These are phyloP conservation scores for Ciconia stormi DNA, from an alignment of 2,113 vertebrate genomes.

Conservation along the genomic window DNA sequence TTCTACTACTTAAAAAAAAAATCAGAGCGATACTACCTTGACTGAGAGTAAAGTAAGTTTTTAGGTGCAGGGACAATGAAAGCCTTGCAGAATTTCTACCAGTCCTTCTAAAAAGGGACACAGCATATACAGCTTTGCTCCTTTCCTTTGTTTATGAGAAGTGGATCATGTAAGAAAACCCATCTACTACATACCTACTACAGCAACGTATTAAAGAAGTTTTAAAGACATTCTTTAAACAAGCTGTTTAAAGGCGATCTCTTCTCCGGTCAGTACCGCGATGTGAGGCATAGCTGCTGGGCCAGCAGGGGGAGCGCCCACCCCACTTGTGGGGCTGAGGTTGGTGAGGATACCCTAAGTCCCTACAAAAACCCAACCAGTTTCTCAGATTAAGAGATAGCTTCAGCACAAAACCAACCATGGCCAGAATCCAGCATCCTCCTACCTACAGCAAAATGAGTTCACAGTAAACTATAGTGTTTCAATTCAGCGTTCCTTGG, in stretches of 20 bases:
- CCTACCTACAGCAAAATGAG: neutral
- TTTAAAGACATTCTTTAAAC: neutral
- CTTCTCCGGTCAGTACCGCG: fast-evolving
- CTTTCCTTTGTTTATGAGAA: neutral
- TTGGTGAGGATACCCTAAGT: fast-evolving
- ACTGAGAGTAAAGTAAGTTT: neutral
- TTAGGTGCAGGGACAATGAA: neutral
- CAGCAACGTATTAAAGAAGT: neutral
- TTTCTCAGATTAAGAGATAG: neutral
- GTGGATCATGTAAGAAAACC: fast-evolving
- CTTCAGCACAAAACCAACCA: neutral
- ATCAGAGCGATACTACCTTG: neutral
- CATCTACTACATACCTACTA: neutral
- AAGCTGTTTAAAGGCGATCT: fast-evolving
- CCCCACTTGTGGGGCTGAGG: fast-evolving
- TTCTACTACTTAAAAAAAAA: neutral
- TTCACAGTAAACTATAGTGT: neutral
- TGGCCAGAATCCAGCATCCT: neutral
- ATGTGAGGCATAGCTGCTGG: neutral
- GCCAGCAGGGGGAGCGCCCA: constrained; percentile 6
- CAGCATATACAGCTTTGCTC: neutral
- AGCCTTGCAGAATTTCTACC: neutral
- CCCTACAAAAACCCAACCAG: neutral
- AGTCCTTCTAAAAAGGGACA: neutral
- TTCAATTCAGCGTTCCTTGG: neutral